Base-by-base conservation (phyloP, 2,888 invertebrate genomes). In the Bhutanitis thaidina region DNA sequence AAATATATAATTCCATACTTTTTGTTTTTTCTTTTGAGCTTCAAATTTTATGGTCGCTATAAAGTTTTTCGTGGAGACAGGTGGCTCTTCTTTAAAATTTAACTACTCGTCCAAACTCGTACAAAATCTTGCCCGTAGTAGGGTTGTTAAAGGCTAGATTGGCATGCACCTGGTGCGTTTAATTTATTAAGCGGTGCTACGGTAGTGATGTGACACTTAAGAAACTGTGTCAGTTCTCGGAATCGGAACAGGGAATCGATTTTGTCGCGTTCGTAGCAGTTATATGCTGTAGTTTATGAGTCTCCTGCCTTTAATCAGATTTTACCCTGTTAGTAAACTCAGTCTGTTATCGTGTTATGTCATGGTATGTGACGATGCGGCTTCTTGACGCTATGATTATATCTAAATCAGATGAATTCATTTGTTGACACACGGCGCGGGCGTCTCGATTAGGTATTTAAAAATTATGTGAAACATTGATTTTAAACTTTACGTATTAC, bases 21-120 rank as follows among this genome's bases (percentile, higher is more conserved):
- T 71, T 86, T 80, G 71, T 81, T 88, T 89, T 82, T 82, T 74
- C 73, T 75, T 84, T 83, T 80, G 79, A 85, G 86, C 82, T 83
- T 88, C 81, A 84, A 85, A 86, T 87, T 89, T 89, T 88, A 89
- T 88, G 76, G 80, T 65, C 71, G 84, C 85, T 75, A 89, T 89
- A 89, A 89, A 89, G 83, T 79, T 87, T 86, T 89, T 84, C 86
- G 77, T 84, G 83, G 88, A 77, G 89, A 89, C 89, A 89, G 89
- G 89, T 89, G 89, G 87, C 79, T 87, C 79, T 88, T 82, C 82
- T 85, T 87, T 88, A 86, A 84, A 82, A 79, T 84, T 79, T 77
- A 81, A 84, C 75, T 79, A 74, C 78, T 73, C 74, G 64, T 59
- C 55, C 61, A 70, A 69, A 59, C 64, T 64, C 64, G 72, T 67